These are phyloP conservation scores for Watsonalla binaria DNA, from an alignment of 2,888 invertebrate genomes.

Conservation along the genomic window DNA sequence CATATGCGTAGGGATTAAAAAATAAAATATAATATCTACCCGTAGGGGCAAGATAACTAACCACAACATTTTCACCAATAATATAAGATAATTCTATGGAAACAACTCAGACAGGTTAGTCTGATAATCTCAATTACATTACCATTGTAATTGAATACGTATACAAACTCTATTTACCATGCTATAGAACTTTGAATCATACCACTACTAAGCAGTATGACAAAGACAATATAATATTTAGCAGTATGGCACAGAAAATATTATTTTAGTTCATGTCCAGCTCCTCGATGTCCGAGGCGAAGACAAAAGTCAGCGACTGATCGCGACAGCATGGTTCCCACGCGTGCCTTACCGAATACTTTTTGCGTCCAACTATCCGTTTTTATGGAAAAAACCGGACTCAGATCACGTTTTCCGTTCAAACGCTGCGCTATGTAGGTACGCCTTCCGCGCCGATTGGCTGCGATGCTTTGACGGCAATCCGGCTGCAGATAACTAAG, in stretches of 20 bases:
- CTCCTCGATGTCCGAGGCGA: constrained; percentile 16
- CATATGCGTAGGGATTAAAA: too few relatives aligned
- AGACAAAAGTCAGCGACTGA: constrained; percentile 22
- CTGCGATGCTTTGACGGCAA: constrained; percentile 19
- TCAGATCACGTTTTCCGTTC: constrained; percentile 72
- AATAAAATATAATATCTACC: too few relatives aligned
- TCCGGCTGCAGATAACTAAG: constrained; percentile 13
- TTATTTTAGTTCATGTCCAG: constrained; percentile 23
- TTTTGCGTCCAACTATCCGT: constrained; percentile 58
- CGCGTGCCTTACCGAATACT: constrained; percentile 72
- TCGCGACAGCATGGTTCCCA: constrained; percentile 51
- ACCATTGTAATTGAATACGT: too few relatives aligned
- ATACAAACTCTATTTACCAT: too few relatives aligned
- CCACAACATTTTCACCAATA: too few relatives aligned
- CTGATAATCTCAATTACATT: too few relatives aligned
- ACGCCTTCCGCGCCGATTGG: constrained; percentile 34
- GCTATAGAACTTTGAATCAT: too few relatives aligned
- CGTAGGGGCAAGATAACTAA: too few relatives aligned
- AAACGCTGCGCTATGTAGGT: constrained; percentile 35
- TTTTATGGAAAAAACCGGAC: constrained; percentile 62
- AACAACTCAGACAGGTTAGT: too few relatives aligned
- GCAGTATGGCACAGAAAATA: background rate
- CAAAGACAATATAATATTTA: background rate
- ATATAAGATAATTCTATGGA: too few relatives aligned
- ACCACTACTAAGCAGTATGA: background rate